Evolutionary conservation across 2,888 invertebrate species (phyloP), one percentile per base, ranked within the genome.

Genomic region (Pristionchus japonicus): DNA sequence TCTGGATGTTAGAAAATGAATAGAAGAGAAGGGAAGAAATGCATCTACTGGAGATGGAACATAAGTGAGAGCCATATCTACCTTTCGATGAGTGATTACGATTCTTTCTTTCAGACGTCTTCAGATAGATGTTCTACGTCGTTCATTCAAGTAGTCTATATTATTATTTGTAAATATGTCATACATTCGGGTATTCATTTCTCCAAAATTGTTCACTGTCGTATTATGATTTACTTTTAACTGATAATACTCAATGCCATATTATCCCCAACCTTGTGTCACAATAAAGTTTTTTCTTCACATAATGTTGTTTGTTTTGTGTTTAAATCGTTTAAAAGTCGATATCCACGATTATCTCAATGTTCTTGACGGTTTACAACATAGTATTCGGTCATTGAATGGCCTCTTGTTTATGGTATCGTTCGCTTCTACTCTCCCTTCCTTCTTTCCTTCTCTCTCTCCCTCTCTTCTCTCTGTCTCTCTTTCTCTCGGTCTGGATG

Each of bases 51-150:
- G 77, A 80, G n/a, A 87, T 80, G 67, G 47, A 37, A 17, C 37
- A 74, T 34, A 87, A 77, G 87, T 87, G 31, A 52, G 87, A n/a
- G n/a, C n/a, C n/a, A n/a, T n/a, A n/a, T 31, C 20, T 43, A 86
- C 31, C 49, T 6, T 34, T 84, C 17, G 11, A 23, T 57, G 11
- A 61, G 4, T 31, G 17, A 11, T 52, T 31, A 49, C 27, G 31
- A 4, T 13, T 52, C 23, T 9, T 20, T n/a, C n/a, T 80, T 80
- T 13, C 31, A 83, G 83, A 83, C 49, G 83, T 31, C 83, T 83
- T 23, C 74, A 40, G 40, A 74, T 74, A 6, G 74, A 37, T n/a
- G 37, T 3, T 20, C 34, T 40, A 23, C 74, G 74, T 23, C 40
- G 40, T 15, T 74, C 74, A n/a, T 40, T 74, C 40, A 37, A 74